phyloP scores from a whole-genome alignment of 2,797 vertebrate species.

The Anguilla marmorata region DNA sequence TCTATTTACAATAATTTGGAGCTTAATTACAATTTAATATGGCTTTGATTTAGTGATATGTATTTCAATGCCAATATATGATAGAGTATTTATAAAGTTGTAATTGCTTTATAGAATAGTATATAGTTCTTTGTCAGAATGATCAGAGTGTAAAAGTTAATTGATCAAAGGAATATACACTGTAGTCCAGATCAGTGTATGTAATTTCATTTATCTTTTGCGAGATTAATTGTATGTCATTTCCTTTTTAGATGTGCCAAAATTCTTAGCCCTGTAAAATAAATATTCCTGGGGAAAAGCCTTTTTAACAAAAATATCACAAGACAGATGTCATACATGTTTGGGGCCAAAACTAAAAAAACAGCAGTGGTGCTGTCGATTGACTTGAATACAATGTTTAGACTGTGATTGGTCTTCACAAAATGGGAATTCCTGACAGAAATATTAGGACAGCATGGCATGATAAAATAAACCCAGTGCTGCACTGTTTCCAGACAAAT shows the following conservation, averaged over 20 bases:
- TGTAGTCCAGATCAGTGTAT: background rate
- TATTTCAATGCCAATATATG: background rate
- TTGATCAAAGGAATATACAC: background rate
- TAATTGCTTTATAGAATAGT: background rate
- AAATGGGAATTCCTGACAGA: conserved; percentile 75
- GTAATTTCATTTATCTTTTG: conserved; percentile 51
- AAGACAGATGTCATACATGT: conserved; percentile 67
- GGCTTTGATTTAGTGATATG: background rate
- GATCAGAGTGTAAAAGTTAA: background rate
- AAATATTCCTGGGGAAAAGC: conserved; percentile 62
- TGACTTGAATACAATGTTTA: conserved; percentile 73
- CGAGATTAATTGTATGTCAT: conserved; percentile 56
- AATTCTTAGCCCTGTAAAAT: conserved; percentile 56
- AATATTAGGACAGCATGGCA: conserved; percentile 65
- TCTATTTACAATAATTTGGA: background rate
- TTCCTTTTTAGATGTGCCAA: conserved; percentile 1
- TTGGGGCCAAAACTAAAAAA: conserved; percentile 73
- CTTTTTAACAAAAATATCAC: conserved; percentile 67
- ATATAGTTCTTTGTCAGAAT: conserved; percentile 4
- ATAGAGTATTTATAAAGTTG: background rate
- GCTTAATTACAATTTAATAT: background rate
- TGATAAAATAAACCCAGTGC: conserved; percentile 76
- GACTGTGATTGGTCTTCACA: conserved; percentile 75
- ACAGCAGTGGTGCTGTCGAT: conserved; percentile 65
- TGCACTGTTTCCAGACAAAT: conserved; percentile 73